These are phyloP conservation scores for Pangasius sanitwongsei DNA, from an alignment of 2,797 vertebrate species.

Conservation along the genomic window DNA sequence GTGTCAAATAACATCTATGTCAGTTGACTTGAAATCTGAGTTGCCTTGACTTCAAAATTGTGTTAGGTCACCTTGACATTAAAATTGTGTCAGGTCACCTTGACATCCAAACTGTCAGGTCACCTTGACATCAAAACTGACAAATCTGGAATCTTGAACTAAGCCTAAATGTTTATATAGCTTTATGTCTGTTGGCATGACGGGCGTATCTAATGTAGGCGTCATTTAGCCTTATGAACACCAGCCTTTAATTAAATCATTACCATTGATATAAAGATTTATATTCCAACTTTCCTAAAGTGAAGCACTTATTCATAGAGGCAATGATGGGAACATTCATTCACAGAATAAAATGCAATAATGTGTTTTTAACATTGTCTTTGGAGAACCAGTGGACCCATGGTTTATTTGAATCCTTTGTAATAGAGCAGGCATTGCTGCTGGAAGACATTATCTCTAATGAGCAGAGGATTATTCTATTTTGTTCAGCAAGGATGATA, in stretches of 20 bases:
- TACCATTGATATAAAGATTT: not conserved
- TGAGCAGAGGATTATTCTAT: constrained; percentile 49
- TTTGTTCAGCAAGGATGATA: constrained; percentile 52
- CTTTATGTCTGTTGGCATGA: not conserved
- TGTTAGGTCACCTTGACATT: not conserved
- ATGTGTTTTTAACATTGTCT: constrained; percentile 25
- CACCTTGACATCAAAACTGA: not conserved
- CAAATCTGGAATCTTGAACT: not conserved
- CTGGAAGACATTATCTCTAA: constrained; percentile 53
- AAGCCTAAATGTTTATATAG: not conserved
- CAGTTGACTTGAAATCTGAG: too few relatives aligned
- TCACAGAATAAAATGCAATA: constrained; percentile 29
- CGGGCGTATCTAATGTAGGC: not conserved
- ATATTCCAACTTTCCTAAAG: not conserved
- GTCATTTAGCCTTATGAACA: not conserved
- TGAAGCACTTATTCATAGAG: constrained; percentile 3
- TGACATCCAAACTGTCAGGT: not conserved
- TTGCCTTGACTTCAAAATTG: not conserved
- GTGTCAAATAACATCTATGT: not conserved
- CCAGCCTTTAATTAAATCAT: not conserved
- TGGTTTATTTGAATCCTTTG: constrained; percentile 43
- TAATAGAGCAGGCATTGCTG: constrained; percentile 39
- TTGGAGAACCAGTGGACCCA: constrained; percentile 32
- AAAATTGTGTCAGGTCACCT: not conserved
- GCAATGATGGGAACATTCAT: constrained; percentile 21